Percentiles rank a stretch among this genome's conserved stretches.
phyloP scores from a whole-genome alignment of 1,140 invertebrate genomes.

The Globodera rostochiensis region DNA sequence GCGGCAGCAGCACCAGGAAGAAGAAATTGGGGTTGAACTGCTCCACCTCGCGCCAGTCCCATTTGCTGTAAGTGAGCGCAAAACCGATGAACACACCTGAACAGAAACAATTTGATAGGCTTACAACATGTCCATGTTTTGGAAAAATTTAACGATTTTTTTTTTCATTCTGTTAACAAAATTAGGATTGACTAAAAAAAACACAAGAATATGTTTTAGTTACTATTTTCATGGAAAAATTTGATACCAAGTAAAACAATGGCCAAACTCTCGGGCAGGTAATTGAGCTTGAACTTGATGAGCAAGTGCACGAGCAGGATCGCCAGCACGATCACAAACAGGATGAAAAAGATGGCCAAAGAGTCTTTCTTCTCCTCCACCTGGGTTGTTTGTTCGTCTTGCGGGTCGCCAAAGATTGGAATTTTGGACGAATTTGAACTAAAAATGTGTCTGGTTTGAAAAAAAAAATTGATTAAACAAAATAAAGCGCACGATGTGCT shows the following conservation, averaged over 20 bases:
- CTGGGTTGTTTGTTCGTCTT: conserved; percentile 38
- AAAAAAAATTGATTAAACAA: not conserved
- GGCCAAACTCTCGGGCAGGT: conserved; percentile 94
- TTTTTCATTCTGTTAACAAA: too few species aligned
- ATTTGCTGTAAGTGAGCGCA: conserved; percentile 50
- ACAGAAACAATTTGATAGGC: not conserved
- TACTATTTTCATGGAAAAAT: conserved; percentile 10
- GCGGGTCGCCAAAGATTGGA: conserved; percentile 22
- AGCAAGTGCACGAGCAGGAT: conserved; percentile 91
- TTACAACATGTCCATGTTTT: not conserved
- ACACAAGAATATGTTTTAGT: not conserved
- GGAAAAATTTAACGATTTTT: too few species aligned
- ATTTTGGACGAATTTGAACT: conserved; percentile 29
- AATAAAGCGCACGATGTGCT: not conserved
- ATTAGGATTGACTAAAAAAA: not conserved
- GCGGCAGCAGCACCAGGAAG: conserved; percentile 95
- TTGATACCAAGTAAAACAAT: conserved; percentile 80
- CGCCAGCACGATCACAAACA: conserved; percentile 74
- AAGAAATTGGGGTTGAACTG: conserved; percentile 82
- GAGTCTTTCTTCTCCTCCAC: conserved; percentile 56
- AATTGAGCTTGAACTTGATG: conserved; percentile 91
- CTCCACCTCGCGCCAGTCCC: conserved; percentile 60
- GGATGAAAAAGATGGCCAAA: conserved; percentile 54
- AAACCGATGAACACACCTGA: conserved; percentile 54
- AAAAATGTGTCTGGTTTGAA: not conserved